A percentile compares a stretch with the other conserved stretches of the same genome.
Conservation (phyloP, 2,113 vertebrate genomes). For the Esox niger region DNA sequence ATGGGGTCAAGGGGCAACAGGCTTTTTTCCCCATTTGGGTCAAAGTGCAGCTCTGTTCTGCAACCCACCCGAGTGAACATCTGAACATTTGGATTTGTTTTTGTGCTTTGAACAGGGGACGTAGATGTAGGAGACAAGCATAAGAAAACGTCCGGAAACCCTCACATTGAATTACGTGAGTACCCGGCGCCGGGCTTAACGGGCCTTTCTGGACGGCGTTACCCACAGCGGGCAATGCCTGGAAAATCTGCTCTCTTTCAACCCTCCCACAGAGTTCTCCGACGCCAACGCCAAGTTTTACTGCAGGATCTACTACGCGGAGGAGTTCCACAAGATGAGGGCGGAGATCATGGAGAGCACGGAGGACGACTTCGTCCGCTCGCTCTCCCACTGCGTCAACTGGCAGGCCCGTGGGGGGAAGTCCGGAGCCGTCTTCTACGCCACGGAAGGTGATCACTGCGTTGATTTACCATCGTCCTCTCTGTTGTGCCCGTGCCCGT, state of each 20-base stretch:
- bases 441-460: constrained; percentile 87
- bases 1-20: background rate
- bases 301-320: constrained; percentile 94
- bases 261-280: constrained; percentile 83
- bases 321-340: constrained; percentile 95
- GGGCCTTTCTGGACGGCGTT: too few relatives aligned
- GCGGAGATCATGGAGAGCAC: constrained; percentile 91
- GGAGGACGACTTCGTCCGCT: constrained; percentile 92
- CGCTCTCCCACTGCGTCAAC: constrained; percentile 92
- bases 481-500: too few relatives aligned
- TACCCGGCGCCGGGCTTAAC: too few relatives aligned
- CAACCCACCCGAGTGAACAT: background rate
- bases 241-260: too few relatives aligned
- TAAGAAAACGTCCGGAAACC: constrained; percentile 89
- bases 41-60: background rate
- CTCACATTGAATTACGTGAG: constrained; percentile 96
- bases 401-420: constrained; percentile 98
- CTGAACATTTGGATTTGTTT: too few relatives aligned
- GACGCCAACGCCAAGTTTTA: constrained; percentile 97
- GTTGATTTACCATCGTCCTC: too few relatives aligned
- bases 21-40: background rate
- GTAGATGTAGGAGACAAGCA: constrained; percentile 83
- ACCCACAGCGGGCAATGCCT: too few relatives aligned
- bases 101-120: constrained; percentile 77
- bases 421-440: constrained; percentile 95